phyloP scores from a whole-genome alignment of 2,888 invertebrate genomes.

The Cephus sareptanus region DNA sequence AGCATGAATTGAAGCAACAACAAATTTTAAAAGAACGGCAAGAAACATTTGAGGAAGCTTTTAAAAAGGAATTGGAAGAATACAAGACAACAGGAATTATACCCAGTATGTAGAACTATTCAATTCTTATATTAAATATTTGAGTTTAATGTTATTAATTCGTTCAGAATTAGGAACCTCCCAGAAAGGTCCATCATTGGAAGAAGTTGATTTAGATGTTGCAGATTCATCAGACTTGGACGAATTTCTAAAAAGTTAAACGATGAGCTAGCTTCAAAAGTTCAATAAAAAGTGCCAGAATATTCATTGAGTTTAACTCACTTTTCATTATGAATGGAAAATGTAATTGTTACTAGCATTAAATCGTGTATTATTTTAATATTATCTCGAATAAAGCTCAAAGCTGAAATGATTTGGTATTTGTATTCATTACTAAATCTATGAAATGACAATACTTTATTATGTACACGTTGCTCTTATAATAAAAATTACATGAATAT shows the following conservation, averaged over 20 bases:
- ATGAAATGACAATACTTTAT: neutral
- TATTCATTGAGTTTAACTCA: neutral
- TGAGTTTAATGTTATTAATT: slow-evolving; percentile 11
- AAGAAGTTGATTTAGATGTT: slow-evolving; percentile 74
- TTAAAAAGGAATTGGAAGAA: slow-evolving; percentile 74
- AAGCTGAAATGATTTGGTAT: neutral
- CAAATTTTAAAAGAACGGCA: slow-evolving; percentile 74
- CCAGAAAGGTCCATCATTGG: slow-evolving; percentile 68
- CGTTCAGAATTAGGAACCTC: slow-evolving; percentile 49
- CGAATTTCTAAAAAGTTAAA: slow-evolving; percentile 71
- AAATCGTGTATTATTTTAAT: neutral
- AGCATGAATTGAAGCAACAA: slow-evolving; percentile 70
- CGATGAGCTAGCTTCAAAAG: neutral
- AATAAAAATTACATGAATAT: neutral
- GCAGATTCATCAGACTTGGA: slow-evolving; percentile 72
- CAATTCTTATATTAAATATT: slow-evolving; percentile 22
- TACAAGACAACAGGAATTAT: slow-evolving; percentile 74
- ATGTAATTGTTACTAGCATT: neutral
- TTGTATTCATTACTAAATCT: neutral
- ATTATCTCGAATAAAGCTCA: neutral
- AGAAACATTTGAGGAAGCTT: slow-evolving; percentile 77
- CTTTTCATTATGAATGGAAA: neutral
- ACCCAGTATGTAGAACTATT: slow-evolving; percentile 67
- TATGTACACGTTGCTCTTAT: neutral
- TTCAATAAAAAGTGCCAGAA: neutral